Evolutionary conservation across 2,113 vertebrate species (phyloP), one percentile per base, ranked within the genome.

Genomic region (Sorex fumeus): DNA sequence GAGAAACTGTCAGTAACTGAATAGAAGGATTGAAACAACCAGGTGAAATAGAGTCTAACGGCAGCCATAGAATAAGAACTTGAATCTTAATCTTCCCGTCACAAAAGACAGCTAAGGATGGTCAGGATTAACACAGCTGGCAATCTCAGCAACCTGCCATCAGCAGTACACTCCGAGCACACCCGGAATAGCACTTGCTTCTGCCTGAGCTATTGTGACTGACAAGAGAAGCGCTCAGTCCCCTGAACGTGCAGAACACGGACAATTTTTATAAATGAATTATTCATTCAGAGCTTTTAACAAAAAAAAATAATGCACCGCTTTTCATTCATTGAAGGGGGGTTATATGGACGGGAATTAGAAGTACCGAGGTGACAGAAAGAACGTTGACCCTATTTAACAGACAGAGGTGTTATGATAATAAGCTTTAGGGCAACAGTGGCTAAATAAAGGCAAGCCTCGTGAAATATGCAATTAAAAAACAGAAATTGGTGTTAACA

Each of bases 231-330:
- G 96, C 89, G 84, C 90, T 97, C 95, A 97, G 92, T 97, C 97
- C 98, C 96, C 94, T 93, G 96, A 95, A 97, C 94, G 96, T 93
- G 94, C 97, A 96, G 95, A 97, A 97, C 93, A 96, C 28, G 91
- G 95, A 95, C 86, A 47, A 89, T 60, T 97, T 94, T 96, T 96
- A 86, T 84, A 94, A 93, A 97, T 97, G 95, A 98, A 98, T 97
- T 97, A 98, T 98, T 97, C 96, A 98, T 97, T 96, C 91, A 96
- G 34, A 95, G 76, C 85, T 97, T 97, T 96, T 74, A 89, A 93
- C 91, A 97, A 96, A 91, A 93, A n/a, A 97, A n/a, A n/a, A n/a
- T n/a, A n/a, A 89, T 10, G 78, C 45, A 25, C 96, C 96, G 93
- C 94, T 93, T 97, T 96, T 97, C 93, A 97, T 95, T 97, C 97